phyloP scores from a whole-genome alignment of 2,888 invertebrate species.

The Tetranychus piercei region DNA sequence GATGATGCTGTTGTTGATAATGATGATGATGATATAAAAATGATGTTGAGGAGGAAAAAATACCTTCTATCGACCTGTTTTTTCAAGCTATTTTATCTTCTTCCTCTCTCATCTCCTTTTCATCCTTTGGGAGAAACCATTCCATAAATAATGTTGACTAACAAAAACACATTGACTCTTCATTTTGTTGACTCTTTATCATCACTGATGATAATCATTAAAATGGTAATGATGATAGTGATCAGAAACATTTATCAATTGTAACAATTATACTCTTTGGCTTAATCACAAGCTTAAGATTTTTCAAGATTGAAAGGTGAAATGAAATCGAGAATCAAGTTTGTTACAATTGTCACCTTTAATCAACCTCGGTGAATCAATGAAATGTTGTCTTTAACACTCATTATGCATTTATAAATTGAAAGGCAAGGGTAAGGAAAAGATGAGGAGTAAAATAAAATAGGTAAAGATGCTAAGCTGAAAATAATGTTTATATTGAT shows the following conservation, averaged over 20 bases:
- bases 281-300: no score
- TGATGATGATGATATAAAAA: neutral
- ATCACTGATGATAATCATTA: neutral
- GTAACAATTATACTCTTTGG: neutral
- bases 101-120: neutral
- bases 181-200: neutral
- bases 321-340: no score
- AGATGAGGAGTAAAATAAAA: neutral
- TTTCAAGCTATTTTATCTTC: neutral
- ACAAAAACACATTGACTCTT: neutral
- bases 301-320: no score
- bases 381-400: no score
- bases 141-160: neutral
- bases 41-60: neutral
- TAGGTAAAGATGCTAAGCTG: neutral
- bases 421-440: neutral
- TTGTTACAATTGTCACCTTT: no score
- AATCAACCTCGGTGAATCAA: no score
- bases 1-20: neutral
- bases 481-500: conserved; percentile 7
- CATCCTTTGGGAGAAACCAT: neutral
- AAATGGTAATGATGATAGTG: neutral
- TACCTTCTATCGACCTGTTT: neutral
- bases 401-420: no score
- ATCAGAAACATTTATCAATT: neutral